phyloP scores from a whole-genome alignment of 2,113 vertebrate genomes.

The Saguinus midas region DNA sequence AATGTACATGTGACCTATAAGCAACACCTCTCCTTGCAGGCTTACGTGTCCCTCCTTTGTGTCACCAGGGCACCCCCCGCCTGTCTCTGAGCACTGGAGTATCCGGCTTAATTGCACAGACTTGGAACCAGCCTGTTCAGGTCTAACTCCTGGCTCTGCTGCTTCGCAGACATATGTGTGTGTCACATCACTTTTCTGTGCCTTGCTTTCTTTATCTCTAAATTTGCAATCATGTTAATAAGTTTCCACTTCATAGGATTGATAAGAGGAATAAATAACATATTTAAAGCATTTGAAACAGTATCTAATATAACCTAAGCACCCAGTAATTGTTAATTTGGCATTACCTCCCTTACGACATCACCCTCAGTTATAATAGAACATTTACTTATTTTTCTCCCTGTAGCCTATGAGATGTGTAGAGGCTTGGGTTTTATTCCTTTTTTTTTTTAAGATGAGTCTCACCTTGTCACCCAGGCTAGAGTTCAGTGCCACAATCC shows the following conservation, averaged over 20 bases:
- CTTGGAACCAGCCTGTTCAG: background rate
- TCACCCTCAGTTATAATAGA: too few species aligned
- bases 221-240: background rate
- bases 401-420: background rate
- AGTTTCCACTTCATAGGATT: background rate
- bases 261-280: background rate
- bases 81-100: background rate
- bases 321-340: background rate
- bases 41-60: background rate
- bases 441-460: too few species aligned
- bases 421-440: background rate
- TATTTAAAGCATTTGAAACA: background rate
- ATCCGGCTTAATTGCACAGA: background rate
- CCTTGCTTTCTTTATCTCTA: background rate
- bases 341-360: background rate
- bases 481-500: too few species aligned
- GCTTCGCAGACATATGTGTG: background rate
- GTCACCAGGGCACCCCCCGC: fast-evolving
- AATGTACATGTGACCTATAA: background rate
- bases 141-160: background rate
- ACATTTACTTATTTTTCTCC: background rate
- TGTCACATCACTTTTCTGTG: background rate
- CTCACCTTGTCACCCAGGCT: too few species aligned
- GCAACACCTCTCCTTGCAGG: background rate
- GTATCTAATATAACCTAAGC: background rate